Conservation (phyloP, 2,888 invertebrate species). For the Drosophila melanosoma region DNA sequence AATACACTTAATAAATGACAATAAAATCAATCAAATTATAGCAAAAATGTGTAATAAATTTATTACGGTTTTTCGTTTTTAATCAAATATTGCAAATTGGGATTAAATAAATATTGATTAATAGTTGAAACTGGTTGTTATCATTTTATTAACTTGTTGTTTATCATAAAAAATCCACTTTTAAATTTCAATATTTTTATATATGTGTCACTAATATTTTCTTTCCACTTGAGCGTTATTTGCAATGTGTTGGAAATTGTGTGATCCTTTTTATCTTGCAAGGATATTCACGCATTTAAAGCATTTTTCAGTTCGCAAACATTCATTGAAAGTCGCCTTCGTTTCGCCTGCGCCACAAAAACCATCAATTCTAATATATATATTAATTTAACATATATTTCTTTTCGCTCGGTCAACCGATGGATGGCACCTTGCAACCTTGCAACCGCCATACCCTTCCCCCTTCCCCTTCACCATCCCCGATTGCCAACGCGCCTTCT, state of each 20-base stretch:
- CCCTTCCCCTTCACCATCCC: neutral
- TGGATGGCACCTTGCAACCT: conserved; percentile 42
- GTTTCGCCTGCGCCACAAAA: neutral
- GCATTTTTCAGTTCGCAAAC: conserved; percentile 14
- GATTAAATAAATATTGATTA: neutral
- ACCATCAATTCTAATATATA: conserved; percentile 77
- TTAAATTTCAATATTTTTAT: neutral
- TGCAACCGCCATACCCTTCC: neutral
- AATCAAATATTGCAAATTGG: neutral
- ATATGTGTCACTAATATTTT: neutral
- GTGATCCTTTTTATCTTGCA: conserved; percentile 18
- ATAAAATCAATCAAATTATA: conserved; percentile 17
- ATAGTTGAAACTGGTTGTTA: neutral
- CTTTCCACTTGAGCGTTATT: neutral
- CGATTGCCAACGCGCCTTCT: conserved; percentile 1
- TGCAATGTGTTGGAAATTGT: neutral
- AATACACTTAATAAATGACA: neutral
- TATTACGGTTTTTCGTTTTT: neutral
- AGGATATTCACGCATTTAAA: conserved; percentile 16
- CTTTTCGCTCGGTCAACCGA: conserved; percentile 64
- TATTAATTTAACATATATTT: conserved; percentile 75
- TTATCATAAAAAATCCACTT: neutral
- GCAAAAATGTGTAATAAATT: neutral
- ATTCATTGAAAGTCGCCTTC: conserved; percentile 11
- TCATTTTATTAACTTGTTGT: neutral